These are phyloP conservation scores for Parapristionchus giblindavisi DNA, from an alignment of 2,888 invertebrate genomes.

Conservation along the genomic window DNA sequence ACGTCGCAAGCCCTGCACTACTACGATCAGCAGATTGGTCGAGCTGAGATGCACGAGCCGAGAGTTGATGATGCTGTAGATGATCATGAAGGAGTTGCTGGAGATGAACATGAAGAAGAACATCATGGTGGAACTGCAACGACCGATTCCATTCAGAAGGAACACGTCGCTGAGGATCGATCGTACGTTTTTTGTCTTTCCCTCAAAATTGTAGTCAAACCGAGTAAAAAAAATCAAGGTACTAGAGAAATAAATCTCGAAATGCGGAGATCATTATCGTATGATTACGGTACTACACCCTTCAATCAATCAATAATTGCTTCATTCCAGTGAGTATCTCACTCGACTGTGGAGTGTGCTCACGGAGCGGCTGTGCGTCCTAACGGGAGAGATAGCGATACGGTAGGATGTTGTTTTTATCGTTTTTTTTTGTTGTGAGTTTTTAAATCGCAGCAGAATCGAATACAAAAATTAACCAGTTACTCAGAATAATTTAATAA, in stretches of 20 bases:
- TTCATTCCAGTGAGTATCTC: constrained; percentile 27
- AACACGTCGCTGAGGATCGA: background rate
- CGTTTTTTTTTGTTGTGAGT: background rate
- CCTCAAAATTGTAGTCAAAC: no score
- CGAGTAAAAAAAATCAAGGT: no score
- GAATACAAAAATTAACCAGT: no score
- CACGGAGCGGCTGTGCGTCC: constrained; percentile 24
- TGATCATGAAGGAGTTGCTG: background rate
- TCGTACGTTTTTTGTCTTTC: no score
- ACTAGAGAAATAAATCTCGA: no score
- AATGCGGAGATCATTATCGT: background rate
- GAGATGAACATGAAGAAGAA: no score
- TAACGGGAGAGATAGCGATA: constrained; percentile 19
- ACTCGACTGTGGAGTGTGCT: constrained; percentile 32
- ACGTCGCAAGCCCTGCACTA: constrained; percentile 32
- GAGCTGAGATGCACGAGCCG: background rate
- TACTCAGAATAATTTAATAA: no score
- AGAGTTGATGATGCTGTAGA: background rate
- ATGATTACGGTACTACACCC: background rate
- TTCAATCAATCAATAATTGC: background rate
- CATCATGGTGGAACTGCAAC: no score
- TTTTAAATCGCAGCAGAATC: no score
- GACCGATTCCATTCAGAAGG: constrained; percentile 2
- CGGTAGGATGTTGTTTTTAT: background rate
- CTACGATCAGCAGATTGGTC: constrained; percentile 23